Conservation (phyloP, 2,113 vertebrate genomes). For the Phaethon lepturus region DNA sequence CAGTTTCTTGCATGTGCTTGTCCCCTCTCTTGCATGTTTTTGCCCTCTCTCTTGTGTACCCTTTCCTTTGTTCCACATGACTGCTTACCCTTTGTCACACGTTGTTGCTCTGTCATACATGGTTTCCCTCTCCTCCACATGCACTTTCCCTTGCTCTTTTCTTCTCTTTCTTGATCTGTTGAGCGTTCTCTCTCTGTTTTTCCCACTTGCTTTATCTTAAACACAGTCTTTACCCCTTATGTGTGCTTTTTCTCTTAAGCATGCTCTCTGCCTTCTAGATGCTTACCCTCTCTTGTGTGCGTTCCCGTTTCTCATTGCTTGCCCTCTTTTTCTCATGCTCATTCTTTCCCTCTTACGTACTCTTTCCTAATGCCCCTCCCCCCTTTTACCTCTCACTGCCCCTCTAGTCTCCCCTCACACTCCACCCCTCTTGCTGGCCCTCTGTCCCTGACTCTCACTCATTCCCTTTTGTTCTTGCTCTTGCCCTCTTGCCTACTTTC, state of each 20-base stretch:
- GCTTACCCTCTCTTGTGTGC: not conserved
- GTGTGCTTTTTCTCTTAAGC: not conserved
- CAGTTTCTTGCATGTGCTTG: not conserved
- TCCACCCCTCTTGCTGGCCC: not conserved
- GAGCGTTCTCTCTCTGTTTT: not conserved
- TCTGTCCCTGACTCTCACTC: not conserved
- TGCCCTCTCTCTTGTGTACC: not conserved
- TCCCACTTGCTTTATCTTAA: not conserved
- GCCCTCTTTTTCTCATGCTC: not conserved
- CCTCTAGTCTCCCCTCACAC: not conserved
- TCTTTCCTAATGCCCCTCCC: not conserved
- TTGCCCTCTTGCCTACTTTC: not conserved
- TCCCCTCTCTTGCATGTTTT: not conserved
- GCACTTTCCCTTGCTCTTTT: not conserved
- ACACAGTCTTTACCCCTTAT: not conserved
- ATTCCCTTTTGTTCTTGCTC: not conserved
- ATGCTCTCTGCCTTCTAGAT: not conserved
- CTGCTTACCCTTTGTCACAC: not conserved
- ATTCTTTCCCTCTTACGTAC: not conserved
- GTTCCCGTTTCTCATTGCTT: not conserved
- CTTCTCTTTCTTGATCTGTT: not conserved
- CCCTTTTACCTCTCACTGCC: not conserved
- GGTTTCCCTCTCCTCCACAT: not conserved
- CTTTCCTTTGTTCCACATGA: not conserved
- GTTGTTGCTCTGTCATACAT: not conserved